Conservation (phyloP, 1,140 invertebrate genomes). For the Choristoneura fumiferana region DNA sequence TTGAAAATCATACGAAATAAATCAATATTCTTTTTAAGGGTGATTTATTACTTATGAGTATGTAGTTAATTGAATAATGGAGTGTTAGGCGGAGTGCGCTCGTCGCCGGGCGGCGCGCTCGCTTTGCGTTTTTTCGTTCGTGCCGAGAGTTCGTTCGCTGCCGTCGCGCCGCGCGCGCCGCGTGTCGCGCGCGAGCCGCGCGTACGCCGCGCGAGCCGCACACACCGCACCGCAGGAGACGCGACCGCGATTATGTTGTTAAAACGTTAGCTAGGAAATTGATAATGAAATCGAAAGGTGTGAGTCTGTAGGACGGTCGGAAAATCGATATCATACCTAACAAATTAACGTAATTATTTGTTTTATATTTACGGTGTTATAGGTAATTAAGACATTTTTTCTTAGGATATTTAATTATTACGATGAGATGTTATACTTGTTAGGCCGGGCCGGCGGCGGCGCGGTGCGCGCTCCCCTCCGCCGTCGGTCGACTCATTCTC, state of each 20-base stretch:
- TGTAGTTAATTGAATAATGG: conserved; percentile 76
- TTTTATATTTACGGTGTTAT: conserved; percentile 79
- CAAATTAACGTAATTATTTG: conserved; percentile 78
- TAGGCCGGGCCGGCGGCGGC: conserved; percentile 67
- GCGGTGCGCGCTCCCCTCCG: conserved; percentile 47
- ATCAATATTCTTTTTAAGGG: conserved; percentile 78
- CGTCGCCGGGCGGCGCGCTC: conserved; percentile 59
- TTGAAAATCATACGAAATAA: conserved; percentile 79
- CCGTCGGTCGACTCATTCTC: conserved; percentile 66
- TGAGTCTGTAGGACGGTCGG: conserved; percentile 73
- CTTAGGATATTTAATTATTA: conserved; percentile 78
- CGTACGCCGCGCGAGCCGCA: conserved; percentile 47
- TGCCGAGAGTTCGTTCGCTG: conserved; percentile 66
- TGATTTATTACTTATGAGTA: conserved; percentile 78
- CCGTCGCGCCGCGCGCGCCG: conserved; percentile 26
- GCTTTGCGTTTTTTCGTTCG: conserved; percentile 72
- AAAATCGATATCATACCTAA: conserved; percentile 77
- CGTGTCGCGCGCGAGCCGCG: conserved; percentile 26
- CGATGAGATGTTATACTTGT: conserved; percentile 76
- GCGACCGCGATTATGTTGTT: conserved; percentile 75
- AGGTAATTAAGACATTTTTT: conserved; percentile 78
- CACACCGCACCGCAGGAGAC: conserved; percentile 54
- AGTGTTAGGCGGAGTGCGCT: conserved; percentile 68
- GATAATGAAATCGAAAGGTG: conserved; percentile 77
- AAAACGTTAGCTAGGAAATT: conserved; percentile 78